Evolutionary conservation across 2,797 vertebrate genomes (phyloP).

Genomic region (Hoplostethus atlanticus): DNA sequence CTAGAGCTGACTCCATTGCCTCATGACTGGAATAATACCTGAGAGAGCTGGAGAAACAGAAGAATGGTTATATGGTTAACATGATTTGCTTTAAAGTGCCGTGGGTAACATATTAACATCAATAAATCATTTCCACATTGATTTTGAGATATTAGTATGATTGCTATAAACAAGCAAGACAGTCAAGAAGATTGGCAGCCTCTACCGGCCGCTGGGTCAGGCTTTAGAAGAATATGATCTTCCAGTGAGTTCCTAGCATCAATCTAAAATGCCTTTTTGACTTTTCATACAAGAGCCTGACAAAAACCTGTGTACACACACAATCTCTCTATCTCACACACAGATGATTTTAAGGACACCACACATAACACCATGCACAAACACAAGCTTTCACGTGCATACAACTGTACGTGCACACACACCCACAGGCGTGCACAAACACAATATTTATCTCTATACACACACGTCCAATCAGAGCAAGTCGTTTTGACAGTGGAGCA

Average conservation of each 20-base stretch:
- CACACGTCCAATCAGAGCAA: slow-evolving; percentile 30
- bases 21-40: slow-evolving; percentile 67
- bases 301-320: too few relatives aligned
- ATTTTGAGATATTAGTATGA: background rate
- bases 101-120: too few relatives aligned
- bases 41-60: slow-evolving; percentile 10
- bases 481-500: slow-evolving; percentile 57
- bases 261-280: slow-evolving; percentile 15
- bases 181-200: background rate
- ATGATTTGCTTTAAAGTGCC: too few relatives aligned
- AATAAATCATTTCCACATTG: too few relatives aligned
- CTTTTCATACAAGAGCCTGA: slow-evolving; percentile 23
- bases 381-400: slow-evolving; percentile 17
- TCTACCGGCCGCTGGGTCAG: background rate
- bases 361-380: slow-evolving; percentile 13
- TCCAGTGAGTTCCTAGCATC: background rate
- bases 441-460: slow-evolving; percentile 27
- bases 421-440: slow-evolving; percentile 27
- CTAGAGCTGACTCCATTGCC: slow-evolving; percentile 45
- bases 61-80: background rate
- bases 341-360: slow-evolving; percentile 49
- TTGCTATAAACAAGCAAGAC: background rate
- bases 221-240: too few relatives aligned
- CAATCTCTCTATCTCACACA: slow-evolving; percentile 28
- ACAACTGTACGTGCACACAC: background rate